These are phyloP conservation scores for Pycnomerus fuliginosus DNA, from an alignment of 2,888 invertebrate genomes.

Conservation along the genomic window DNA sequence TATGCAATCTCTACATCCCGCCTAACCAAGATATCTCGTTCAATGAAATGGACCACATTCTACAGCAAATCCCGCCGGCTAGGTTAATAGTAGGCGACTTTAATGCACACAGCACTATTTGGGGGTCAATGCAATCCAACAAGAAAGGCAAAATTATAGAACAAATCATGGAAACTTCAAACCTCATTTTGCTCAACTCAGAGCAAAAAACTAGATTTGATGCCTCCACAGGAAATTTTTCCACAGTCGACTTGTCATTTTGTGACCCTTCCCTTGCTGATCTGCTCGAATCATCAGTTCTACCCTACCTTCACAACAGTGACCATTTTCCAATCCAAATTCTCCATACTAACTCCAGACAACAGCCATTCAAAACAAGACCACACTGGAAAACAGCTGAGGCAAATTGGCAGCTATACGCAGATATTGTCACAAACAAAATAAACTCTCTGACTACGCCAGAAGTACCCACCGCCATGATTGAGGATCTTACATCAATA, in stretches of 20 bases:
- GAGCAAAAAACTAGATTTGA: constrained; percentile 3
- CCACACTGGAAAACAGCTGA: no score
- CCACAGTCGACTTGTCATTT: constrained; percentile 2
- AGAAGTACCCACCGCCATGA: no score
- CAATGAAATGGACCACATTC: constrained; percentile 6
- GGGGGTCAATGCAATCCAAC: constrained; percentile 8
- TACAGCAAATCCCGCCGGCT: constrained; percentile 7
- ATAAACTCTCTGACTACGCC: no score
- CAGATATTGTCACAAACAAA: no score
- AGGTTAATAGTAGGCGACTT: neutral
- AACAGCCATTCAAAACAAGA: no score
- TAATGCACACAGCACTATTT: constrained; percentile 1
- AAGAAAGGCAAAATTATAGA: constrained; percentile 2
- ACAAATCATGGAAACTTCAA: no score
- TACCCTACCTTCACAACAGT: neutral
- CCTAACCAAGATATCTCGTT: constrained; percentile 1
- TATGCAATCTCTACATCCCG: constrained; percentile 14
- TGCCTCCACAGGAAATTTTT: constrained; percentile 1
- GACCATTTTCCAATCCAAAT: no score
- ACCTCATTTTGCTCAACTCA: neutral
- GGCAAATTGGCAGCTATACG: no score
- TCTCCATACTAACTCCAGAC: no score
- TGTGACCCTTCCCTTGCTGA: neutral
- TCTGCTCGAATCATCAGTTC: neutral
- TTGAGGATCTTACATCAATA: no score